Evolutionary conservation across 2,113 vertebrate genomes (phyloP).

Genomic region (Hemichromis elongatus): DNA sequence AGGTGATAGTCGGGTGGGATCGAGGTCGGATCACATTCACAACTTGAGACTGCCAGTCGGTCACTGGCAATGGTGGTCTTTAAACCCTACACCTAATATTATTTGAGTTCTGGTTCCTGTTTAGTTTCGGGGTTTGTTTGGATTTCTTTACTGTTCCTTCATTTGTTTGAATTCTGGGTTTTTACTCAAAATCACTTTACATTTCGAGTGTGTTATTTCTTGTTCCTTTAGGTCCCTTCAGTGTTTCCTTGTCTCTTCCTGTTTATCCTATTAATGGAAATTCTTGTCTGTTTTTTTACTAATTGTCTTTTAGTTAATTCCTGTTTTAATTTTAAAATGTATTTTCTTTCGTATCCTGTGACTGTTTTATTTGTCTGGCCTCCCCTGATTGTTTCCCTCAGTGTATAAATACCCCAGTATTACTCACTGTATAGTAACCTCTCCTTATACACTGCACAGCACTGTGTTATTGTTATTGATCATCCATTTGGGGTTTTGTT

Average conservation of each 20-base stretch:
- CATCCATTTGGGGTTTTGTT: background rate
- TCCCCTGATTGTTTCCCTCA: accelerated
- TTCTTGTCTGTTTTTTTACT: background rate
- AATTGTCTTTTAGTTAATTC: background rate
- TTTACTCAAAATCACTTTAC: too few relatives aligned
- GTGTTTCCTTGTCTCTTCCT: too few relatives aligned
- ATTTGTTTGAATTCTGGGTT: background rate
- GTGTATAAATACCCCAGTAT: background rate
- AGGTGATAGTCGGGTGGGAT: background rate
- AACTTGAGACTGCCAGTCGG: background rate
- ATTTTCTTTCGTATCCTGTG: background rate
- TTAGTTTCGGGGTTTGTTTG: background rate
- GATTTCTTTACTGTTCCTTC: background rate
- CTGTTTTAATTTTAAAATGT: background rate
- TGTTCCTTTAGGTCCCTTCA: background rate
- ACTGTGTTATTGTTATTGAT: background rate
- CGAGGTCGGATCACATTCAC: accelerated
- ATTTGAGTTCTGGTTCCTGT: background rate
- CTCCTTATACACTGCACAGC: background rate
- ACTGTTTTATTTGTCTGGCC: background rate
- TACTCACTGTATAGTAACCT: background rate
- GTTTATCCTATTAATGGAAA: too few relatives aligned
- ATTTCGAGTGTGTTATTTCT: background rate
- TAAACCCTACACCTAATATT: background rate
- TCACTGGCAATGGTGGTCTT: background rate